These are phyloP conservation scores for Heterodera schachtii DNA, from an alignment of 1,140 invertebrate species.

Conservation along the genomic window DNA sequence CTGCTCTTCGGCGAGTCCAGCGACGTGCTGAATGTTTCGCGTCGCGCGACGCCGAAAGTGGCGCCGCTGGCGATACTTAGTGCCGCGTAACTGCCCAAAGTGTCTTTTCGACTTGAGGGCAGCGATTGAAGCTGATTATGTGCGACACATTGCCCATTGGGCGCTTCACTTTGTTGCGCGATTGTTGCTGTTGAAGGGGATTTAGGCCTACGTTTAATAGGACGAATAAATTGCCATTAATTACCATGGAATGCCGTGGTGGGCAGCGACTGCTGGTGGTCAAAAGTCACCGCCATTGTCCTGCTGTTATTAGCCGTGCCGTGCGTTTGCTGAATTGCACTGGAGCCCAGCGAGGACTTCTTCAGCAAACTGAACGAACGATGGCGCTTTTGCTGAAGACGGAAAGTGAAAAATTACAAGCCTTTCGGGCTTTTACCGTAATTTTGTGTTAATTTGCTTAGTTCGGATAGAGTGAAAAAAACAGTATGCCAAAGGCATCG, in stretches of 20 bases:
- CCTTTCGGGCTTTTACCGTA: too few species aligned
- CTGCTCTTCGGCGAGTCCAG: slow-evolving; percentile 26
- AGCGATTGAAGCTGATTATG: slow-evolving; percentile 1
- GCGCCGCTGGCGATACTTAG: background rate
- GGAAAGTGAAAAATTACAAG: too few species aligned
- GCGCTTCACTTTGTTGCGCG: background rate
- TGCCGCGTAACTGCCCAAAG: slow-evolving; percentile 7
- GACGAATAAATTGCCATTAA: background rate
- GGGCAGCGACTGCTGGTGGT: background rate
- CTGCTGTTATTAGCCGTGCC: background rate
- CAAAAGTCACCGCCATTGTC: background rate
- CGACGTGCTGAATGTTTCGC: slow-evolving; percentile 24
- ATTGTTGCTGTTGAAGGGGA: background rate
- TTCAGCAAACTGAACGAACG: background rate
- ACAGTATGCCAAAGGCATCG: too few species aligned
- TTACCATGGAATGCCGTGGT: background rate
- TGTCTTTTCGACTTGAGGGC: slow-evolving; percentile 20
- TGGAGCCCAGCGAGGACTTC: background rate
- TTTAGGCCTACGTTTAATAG: background rate
- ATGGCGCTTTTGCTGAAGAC: background rate
- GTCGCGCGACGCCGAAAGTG: background rate
- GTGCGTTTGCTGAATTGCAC: background rate
- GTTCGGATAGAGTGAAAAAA: too few species aligned
- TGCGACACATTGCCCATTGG: background rate
- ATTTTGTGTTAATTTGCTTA: too few species aligned